Evolutionary conservation across 2,113 vertebrate species (phyloP).

Genomic region (Phaethornis superciliosus): DNA sequence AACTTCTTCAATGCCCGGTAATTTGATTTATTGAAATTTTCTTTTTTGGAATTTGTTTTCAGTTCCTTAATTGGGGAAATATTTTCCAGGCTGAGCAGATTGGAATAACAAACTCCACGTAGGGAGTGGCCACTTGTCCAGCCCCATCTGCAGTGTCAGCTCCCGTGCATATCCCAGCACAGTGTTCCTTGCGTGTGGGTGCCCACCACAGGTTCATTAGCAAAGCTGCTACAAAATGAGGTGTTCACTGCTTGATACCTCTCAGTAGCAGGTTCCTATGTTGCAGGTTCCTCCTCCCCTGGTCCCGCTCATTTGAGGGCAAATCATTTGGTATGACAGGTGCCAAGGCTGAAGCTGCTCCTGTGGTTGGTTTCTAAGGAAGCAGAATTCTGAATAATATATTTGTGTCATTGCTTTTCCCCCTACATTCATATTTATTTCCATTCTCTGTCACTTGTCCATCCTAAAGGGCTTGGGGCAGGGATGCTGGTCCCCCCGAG

Average conservation of each 20-base stretch:
- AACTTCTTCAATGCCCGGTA: neutral
- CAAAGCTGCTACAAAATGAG: slow-evolving; percentile 52
- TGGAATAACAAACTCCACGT: neutral
- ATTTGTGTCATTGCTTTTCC: neutral
- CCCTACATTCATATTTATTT: fast-evolving
- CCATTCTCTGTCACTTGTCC: too few relatives aligned
- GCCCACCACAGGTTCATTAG: slow-evolving; percentile 27
- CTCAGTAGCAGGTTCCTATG: slow-evolving; percentile 62
- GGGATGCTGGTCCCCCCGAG: neutral
- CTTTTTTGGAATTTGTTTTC: neutral
- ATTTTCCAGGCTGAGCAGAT: neutral
- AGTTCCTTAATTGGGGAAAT: neutral
- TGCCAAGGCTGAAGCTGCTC: neutral
- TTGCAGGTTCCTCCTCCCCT: neutral
- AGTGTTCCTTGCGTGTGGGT: neutral
- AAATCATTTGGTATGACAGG: neutral
- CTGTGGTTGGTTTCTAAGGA: too few relatives aligned
- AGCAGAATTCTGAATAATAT: neutral
- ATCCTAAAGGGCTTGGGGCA: fast-evolving
- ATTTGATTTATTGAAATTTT: neutral
- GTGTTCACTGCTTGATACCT: slow-evolving; percentile 63
- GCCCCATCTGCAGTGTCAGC: neutral
- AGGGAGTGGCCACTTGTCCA: neutral
- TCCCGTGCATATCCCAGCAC: fast-evolving
- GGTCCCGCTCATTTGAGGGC: neutral